Base-by-base conservation (phyloP, 1,140 invertebrate species). In the Sogatella furcifera region DNA sequence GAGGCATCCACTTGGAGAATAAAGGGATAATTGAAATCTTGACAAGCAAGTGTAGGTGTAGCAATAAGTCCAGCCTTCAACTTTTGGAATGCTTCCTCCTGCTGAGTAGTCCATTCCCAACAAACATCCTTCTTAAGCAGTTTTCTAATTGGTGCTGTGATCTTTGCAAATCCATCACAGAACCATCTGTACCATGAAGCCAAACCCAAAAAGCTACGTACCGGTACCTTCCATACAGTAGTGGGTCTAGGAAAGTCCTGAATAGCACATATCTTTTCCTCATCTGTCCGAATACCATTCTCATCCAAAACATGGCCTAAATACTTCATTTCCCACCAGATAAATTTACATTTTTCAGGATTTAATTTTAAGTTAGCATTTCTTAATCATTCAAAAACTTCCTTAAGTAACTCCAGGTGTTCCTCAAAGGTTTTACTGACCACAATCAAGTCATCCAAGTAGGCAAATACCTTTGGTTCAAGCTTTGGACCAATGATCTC, bases 111-210 rank as follows among this genome's bases (percentile, higher is more conserved):
- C 63, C 63, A 64, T 5, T 42, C 55, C 24, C 64, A 64, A 21
- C 63, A 62, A 9, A 62, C 65, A 46, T 67, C 65, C 46, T 68
- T 71, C 43, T 61, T 66, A 6, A 69, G 41, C 3, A 72, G 58
- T 9, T 64, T 59, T 6, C 65, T 70, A 6, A 76, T 59, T 2
- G 73, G 74, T 6, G 42, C 59, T 3, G 67, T 56, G 4, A 70
- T 52, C 9, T 54, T 56, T 0, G 74, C 61, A 61, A 71, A 76
- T 57, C 71, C 64, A 31, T 46, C 19, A 15, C 74, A 69, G 60
- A 76, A 76, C 21, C 68, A 57, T 1, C 66, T 38, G 57, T 73
- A 74, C 70, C 71, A 71, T 13, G 55, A 66, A 4, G 62, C 63
- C 31, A 70, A 66, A 6, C 70, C 69, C 2, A 73, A 22, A 44